Percentiles rank a stretch among this genome's conserved stretches.
These are phyloP conservation scores for Florisuga fusca DNA, from an alignment of 2,797 vertebrate genomes.

Conservation along the genomic window DNA sequence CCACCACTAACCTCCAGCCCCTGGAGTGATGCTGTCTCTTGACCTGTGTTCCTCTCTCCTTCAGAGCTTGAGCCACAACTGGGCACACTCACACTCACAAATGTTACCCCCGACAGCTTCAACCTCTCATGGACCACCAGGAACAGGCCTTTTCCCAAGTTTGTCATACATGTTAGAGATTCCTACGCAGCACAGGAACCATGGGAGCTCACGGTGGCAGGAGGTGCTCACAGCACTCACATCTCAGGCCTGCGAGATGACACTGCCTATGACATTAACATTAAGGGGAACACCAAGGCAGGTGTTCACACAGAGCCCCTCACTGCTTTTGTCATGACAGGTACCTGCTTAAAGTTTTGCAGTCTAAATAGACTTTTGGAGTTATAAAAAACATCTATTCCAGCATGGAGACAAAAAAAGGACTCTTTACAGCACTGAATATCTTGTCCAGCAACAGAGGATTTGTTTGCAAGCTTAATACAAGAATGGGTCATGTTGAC, in stretches of 20 bases:
- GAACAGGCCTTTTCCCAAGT: slow-evolving; percentile 86
- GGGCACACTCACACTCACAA: slow-evolving; percentile 83
- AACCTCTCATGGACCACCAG: slow-evolving; percentile 86
- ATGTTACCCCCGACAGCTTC: slow-evolving; percentile 86
- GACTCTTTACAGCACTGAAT: neutral
- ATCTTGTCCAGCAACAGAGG: neutral
- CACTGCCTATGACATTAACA: slow-evolving; percentile 85
- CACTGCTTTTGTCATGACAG: slow-evolving; percentile 86
- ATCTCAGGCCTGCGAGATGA: slow-evolving; percentile 84
- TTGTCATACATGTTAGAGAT: slow-evolving; percentile 84
- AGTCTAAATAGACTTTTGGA: too few species aligned
- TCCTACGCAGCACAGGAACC: slow-evolving; percentile 77
- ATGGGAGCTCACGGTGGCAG: slow-evolving; percentile 83
- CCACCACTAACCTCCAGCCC: neutral
- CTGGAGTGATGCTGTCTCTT: neutral
- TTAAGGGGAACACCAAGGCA: slow-evolving; percentile 83
- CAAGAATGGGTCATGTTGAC: neutral
- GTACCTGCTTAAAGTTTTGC: slow-evolving; percentile 74
- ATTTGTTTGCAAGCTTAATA: neutral
- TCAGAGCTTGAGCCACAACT: slow-evolving; percentile 88
- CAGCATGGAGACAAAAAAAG: neutral
- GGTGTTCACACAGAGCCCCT: slow-evolving; percentile 83
- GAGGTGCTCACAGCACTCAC: slow-evolving; percentile 78
- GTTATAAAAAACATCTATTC: neutral
- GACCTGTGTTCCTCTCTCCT: slow-evolving; percentile 77